These are phyloP conservation scores for Corythornis madagascariensis DNA, from an alignment of 2,113 vertebrate genomes.

Conservation along the genomic window DNA sequence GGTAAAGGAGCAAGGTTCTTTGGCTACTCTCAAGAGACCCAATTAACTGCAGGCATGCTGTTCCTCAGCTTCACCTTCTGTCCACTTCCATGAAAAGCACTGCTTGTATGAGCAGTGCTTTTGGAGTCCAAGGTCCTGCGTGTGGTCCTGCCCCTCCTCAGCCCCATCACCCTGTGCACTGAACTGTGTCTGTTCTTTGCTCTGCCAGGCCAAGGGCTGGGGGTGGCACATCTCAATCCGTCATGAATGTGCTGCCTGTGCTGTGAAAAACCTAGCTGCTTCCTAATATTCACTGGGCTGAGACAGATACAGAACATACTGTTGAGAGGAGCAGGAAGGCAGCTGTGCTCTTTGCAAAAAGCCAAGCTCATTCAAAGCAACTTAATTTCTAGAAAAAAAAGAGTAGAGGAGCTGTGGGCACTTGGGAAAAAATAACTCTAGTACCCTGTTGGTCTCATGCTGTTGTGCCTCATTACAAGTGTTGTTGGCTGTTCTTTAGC, in stretches of 20 bases:
- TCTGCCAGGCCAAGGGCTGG: accelerated
- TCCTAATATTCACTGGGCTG: not conserved
- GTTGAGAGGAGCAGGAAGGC: not conserved
- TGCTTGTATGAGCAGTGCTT: not conserved
- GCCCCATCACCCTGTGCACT: accelerated
- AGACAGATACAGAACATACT: not conserved
- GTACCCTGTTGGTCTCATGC: not conserved
- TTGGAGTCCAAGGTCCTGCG: accelerated
- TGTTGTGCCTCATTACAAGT: accelerated
- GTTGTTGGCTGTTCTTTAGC: not conserved
- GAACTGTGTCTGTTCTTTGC: accelerated
- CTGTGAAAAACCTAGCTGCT: not conserved
- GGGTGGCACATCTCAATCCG: accelerated
- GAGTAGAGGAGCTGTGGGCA: not conserved
- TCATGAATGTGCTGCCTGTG: not conserved
- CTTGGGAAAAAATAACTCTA: not conserved
- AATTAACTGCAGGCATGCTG: not conserved
- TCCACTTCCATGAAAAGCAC: accelerated
- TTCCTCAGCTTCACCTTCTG: not conserved
- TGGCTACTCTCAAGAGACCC: not conserved
- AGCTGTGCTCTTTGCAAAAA: not conserved
- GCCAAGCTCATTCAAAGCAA: not conserved
- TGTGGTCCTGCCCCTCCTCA: accelerated
- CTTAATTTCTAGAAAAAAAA: not conserved
- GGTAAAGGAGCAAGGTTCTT: not conserved